These are phyloP conservation scores for Lichenostomus cassidix DNA, from an alignment of 2,113 vertebrate species.

Conservation along the genomic window DNA sequence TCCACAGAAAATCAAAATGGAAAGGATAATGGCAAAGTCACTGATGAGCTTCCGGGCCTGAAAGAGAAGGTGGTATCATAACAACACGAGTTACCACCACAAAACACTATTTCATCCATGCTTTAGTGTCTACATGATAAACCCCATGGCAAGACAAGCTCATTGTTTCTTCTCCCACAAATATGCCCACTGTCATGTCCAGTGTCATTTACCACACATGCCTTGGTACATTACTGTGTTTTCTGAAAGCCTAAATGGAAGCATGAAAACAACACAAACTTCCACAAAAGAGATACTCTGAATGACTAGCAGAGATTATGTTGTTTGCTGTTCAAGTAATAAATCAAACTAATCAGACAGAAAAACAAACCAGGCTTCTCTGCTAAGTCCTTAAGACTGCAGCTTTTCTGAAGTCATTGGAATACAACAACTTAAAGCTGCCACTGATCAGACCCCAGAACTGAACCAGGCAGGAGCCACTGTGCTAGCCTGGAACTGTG, in stretches of 20 bases:
- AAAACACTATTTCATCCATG: neutral
- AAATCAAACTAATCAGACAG: neutral
- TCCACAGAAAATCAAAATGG: constrained; percentile 94
- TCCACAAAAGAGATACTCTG: neutral
- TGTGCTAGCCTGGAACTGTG: neutral
- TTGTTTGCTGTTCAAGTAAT: neutral
- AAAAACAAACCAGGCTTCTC: neutral
- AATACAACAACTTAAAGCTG: neutral
- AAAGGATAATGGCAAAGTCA: constrained; percentile 97
- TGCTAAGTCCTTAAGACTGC: neutral
- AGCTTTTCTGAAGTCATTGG: neutral
- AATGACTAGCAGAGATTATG: neutral
- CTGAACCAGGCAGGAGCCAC: neutral
- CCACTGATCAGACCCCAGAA: neutral
- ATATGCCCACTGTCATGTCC: neutral
- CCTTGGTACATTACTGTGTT: neutral
- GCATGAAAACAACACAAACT: neutral
- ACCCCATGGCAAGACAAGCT: neutral
- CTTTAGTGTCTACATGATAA: neutral
- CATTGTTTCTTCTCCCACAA: neutral
- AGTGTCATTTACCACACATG: neutral
- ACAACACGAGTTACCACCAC: neutral
- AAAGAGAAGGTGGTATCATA: neutral
- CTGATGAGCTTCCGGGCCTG: constrained; percentile 97
- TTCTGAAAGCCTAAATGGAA: neutral